Evolutionary conservation across 2,797 vertebrate species (phyloP).

Genomic region (Sebastiscus tertius): DNA sequence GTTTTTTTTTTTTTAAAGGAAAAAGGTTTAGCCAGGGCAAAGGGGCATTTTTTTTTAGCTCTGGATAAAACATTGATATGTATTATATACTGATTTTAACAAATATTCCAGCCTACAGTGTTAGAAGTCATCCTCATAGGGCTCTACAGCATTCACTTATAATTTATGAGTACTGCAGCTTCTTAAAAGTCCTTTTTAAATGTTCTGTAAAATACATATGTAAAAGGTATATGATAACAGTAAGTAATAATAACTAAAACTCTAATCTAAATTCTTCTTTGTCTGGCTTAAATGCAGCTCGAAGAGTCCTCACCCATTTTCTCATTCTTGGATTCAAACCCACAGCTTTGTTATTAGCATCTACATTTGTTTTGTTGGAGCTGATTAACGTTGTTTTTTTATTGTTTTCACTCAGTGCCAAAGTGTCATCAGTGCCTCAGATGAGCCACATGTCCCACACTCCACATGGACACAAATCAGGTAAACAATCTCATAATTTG

Average conservation of each 20-base stretch:
- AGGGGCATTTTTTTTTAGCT: neutral
- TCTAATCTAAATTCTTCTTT: neutral
- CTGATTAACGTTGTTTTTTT: neutral
- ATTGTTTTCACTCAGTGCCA: slow-evolving; percentile 54
- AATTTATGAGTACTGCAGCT: neutral
- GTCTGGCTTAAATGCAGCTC: neutral
- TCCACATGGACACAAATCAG: slow-evolving; percentile 47
- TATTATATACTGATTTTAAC: neutral
- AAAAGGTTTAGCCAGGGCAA: too few species aligned
- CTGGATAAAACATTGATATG: neutral
- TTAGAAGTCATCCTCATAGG: neutral
- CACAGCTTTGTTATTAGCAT: neutral
- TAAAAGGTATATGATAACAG: too few species aligned
- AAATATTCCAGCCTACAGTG: neutral
- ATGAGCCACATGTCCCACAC: slow-evolving; percentile 39
- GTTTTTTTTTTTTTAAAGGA: neutral
- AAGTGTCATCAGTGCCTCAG: slow-evolving; percentile 48
- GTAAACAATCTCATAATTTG: slow-evolving; percentile 34
- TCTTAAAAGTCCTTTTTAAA: neutral
- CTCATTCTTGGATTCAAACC: neutral
- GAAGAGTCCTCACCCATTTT: neutral
- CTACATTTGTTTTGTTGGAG: neutral
- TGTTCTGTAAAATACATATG: neutral
- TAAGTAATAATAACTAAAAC: neutral
- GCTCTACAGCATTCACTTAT: neutral